Evolutionary conservation across 1,140 invertebrate genomes (phyloP).

Genomic region (Drosophila arizonae): DNA sequence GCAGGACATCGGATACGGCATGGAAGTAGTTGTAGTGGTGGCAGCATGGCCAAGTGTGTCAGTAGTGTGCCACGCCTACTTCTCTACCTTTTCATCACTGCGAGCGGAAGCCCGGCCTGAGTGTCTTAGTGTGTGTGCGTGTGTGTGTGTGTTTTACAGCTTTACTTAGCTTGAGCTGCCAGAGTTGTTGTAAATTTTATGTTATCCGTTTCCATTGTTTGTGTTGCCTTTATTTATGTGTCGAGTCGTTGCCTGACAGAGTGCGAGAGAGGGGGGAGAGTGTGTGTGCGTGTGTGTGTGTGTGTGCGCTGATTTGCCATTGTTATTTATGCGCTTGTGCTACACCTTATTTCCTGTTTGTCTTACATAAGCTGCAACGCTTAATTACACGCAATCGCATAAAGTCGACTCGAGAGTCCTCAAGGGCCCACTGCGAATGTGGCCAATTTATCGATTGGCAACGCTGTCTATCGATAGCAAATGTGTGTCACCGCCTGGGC

Average conservation of each 20-base stretch:
- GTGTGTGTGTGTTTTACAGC: constrained; percentile 36
- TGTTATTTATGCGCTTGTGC: constrained; percentile 79
- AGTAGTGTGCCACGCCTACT: constrained; percentile 66
- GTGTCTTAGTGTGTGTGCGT: constrained; percentile 17
- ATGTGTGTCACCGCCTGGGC: constrained; percentile 1
- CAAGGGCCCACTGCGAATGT: background rate
- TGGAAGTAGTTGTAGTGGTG: too few species aligned
- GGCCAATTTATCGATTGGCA: constrained; percentile 6
- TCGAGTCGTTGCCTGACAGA: constrained; percentile 12
- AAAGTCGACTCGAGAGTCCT: background rate
- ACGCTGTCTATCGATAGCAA: background rate
- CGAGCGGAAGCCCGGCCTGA: constrained; percentile 40
- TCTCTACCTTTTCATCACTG: constrained; percentile 69
- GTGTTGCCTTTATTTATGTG: constrained; percentile 72
- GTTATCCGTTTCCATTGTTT: constrained; percentile 79
- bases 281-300: too few species aligned
- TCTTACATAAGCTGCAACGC: constrained; percentile 77
- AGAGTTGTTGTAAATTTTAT: constrained; percentile 78
- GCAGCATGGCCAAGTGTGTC: constrained; percentile 57
- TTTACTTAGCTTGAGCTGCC: constrained; percentile 52
- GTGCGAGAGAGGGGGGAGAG: too few species aligned
- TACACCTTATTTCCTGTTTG: constrained; percentile 79
- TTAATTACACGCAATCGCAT: constrained; percentile 71
- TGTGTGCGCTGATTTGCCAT: constrained; percentile 48
- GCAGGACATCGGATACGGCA: constrained; percentile 10